Evolutionary conservation across 2,888 invertebrate genomes (phyloP).

Genomic region (Nephrocerus scutellatus): DNA sequence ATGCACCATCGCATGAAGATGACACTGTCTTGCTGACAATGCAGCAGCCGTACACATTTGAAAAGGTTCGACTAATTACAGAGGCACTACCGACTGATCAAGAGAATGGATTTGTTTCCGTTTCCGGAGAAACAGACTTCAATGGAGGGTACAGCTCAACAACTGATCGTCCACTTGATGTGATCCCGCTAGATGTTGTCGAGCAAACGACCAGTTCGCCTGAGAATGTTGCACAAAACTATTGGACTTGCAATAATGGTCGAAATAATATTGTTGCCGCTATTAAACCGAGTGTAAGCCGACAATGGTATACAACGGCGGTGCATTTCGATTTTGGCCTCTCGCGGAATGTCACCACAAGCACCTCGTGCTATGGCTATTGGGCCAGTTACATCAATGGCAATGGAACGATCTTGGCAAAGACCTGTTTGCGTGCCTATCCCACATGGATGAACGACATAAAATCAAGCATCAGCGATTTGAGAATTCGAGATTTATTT

Average conservation of each 20-base stretch:
- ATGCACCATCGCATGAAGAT: constrained; percentile 33
- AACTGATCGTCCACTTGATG: constrained; percentile 7
- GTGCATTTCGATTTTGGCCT: constrained; percentile 39
- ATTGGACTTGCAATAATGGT: constrained; percentile 40
- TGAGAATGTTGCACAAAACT: constrained; percentile 12
- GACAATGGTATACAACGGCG: constrained; percentile 43
- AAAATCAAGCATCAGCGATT: constrained; percentile 44
- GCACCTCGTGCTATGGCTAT: constrained; percentile 43
- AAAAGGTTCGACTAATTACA: constrained; percentile 26
- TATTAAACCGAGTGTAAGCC: constrained; percentile 32
- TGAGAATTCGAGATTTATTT: constrained; percentile 52
- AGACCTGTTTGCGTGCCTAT: constrained; percentile 50
- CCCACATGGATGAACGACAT: constrained; percentile 56
- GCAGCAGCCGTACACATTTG: constrained; percentile 37
- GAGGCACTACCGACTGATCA: constrained; percentile 31
- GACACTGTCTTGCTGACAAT: constrained; percentile 40
- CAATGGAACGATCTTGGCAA: constrained; percentile 38
- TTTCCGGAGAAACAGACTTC: constrained; percentile 1
- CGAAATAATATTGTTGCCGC: constrained; percentile 33
- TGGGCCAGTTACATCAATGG: constrained; percentile 44
- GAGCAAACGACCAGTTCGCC: constrained; percentile 3
- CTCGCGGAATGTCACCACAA: constrained; percentile 33
- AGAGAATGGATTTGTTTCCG: constrained; percentile 26
- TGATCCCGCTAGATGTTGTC: constrained; percentile 16
- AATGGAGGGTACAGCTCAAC: constrained; percentile 8